These are phyloP conservation scores for Phaenicophaeus curvirostris DNA, from an alignment of 2,797 vertebrate species.

Conservation along the genomic window DNA sequence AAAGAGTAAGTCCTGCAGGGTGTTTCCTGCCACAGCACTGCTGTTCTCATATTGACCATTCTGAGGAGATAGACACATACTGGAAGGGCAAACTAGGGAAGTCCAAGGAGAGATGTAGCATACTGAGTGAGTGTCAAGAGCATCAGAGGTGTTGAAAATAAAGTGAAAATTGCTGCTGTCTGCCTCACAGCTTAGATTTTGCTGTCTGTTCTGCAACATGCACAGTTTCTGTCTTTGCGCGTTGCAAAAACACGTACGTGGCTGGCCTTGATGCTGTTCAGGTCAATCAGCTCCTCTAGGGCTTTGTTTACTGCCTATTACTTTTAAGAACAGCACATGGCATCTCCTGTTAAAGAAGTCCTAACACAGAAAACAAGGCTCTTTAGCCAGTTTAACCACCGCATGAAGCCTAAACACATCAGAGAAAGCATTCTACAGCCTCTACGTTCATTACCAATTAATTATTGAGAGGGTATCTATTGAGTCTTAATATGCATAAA, in stretches of 20 bases:
- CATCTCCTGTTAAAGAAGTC: neutral
- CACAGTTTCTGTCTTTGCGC: neutral
- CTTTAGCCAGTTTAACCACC: neutral
- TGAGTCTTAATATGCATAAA: constrained; percentile 56
- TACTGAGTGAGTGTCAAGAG: neutral
- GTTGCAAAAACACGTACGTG: neutral
- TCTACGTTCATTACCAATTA: constrained; percentile 56
- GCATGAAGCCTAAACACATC: neutral
- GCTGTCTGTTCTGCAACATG: neutral
- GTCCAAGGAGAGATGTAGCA: neutral
- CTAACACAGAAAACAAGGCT: neutral
- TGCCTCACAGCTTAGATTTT: neutral
- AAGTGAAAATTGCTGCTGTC: neutral
- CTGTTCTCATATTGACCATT: neutral
- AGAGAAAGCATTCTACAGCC: neutral
- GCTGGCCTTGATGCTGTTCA: neutral
- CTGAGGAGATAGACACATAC: neutral
- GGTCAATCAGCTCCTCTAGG: neutral
- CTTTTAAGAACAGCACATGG: neutral
- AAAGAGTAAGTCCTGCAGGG: neutral
- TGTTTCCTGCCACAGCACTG: neutral
- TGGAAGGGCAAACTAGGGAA: accelerated
- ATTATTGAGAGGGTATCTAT: constrained; percentile 67
- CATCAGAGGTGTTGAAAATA: neutral
- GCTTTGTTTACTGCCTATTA: neutral